A percentile compares a stretch with the other conserved stretches of the same genome.
These are phyloP conservation scores for Drosophila atripex DNA, from an alignment of 2,888 invertebrate genomes.

Conservation along the genomic window DNA sequence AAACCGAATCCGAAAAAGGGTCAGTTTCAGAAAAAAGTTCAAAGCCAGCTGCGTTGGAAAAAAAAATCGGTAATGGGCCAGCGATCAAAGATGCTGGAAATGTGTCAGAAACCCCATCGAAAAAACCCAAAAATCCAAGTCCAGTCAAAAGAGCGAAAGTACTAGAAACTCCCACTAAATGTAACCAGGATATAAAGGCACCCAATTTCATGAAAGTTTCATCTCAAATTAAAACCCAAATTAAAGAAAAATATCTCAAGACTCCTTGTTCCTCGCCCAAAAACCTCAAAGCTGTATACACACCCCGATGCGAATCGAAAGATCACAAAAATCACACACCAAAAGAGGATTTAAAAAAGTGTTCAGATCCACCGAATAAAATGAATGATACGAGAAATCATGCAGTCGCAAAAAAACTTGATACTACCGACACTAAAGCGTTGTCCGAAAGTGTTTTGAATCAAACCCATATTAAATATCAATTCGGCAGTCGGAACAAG, in stretches of 20 bases:
- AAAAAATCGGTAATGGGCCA: neutral
- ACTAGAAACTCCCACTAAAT: neutral
- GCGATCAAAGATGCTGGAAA: too few relatives aligned
- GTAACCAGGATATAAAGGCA: neutral
- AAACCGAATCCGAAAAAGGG: too few relatives aligned
- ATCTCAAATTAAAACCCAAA: neutral
- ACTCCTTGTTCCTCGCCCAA: neutral
- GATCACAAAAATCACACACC: too few relatives aligned
- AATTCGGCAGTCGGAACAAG: neutral
- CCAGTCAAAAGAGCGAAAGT: neutral
- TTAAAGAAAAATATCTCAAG: neutral
- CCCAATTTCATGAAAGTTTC: neutral
- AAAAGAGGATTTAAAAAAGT: too few relatives aligned
- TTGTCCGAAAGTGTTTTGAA: neutral
- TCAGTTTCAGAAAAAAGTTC: too few relatives aligned
- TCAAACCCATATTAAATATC: neutral
- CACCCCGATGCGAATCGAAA: neutral
- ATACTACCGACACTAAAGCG: neutral
- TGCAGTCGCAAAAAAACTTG: neutral
- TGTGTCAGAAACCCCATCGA: neutral
- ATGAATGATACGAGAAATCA: neutral
- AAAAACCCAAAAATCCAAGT: neutral
- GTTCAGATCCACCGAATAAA: too few relatives aligned
- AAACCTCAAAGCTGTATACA: neutral
- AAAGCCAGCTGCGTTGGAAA: neutral